phyloP scores from a whole-genome alignment of 2,888 invertebrate genomes.

The Nephrotoma appendiculata region DNA sequence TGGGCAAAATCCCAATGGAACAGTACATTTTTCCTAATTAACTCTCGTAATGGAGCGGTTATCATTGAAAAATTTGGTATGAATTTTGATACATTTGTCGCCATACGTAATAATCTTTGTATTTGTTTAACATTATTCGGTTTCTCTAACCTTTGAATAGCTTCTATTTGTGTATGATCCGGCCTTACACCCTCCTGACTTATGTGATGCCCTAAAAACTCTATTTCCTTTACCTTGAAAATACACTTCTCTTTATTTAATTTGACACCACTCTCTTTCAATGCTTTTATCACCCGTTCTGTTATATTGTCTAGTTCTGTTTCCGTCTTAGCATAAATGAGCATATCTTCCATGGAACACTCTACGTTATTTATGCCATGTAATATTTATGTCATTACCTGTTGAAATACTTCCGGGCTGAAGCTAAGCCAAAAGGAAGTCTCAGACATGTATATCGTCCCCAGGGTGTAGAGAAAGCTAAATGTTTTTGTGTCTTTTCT shows the following conservation, averaged over 20 bases:
- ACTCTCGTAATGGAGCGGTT: background rate
- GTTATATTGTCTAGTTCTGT: background rate
- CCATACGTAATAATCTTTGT: background rate
- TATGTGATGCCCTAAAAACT: background rate
- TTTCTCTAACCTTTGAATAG: background rate
- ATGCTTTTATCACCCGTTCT: background rate
- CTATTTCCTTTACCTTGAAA: too few relatives aligned
- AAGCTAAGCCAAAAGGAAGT: background rate
- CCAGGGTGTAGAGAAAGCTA: background rate
- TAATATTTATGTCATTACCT: background rate
- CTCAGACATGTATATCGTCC: background rate
- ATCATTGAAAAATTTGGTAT: background rate
- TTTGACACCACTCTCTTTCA: background rate
- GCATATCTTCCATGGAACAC: too few relatives aligned
- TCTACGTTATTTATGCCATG: background rate
- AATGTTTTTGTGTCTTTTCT: too few relatives aligned
- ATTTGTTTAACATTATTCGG: background rate
- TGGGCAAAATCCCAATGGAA: background rate
- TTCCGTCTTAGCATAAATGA: background rate
- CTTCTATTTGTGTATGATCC: background rate
- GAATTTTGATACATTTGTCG: background rate
- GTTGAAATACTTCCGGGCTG: background rate
- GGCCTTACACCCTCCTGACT: background rate
- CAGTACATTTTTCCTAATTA: background rate
- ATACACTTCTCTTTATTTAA: too few relatives aligned